Percentiles rank a stretch among this genome's conserved stretches.
These are phyloP conservation scores for Boleophthalmus pectinirostris DNA, from an alignment of 2,113 vertebrate genomes.

Conservation along the genomic window DNA sequence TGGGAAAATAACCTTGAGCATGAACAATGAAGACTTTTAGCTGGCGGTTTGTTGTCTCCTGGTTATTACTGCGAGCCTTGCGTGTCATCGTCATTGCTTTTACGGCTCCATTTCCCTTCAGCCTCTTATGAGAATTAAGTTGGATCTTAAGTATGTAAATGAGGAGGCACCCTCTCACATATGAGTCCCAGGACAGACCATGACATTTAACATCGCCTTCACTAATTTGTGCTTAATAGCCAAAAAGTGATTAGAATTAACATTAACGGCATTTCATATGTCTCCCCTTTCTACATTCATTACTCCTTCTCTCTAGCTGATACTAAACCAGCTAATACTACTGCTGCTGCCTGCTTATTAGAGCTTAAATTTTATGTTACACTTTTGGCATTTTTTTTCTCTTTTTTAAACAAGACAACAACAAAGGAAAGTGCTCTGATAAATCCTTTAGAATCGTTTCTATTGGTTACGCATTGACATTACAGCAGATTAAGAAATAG, in stretches of 20 bases:
- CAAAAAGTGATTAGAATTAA: slow-evolving; percentile 86
- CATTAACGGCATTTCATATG: slow-evolving; percentile 83
- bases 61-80: slow-evolving; percentile 23
- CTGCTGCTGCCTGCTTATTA: slow-evolving; percentile 65
- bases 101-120: slow-evolving; percentile 72
- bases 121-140: slow-evolving; percentile 78
- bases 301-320: slow-evolving; percentile 65
- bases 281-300: slow-evolving; percentile 75
- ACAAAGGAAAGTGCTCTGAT: slow-evolving; percentile 31
- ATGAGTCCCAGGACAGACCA: slow-evolving; percentile 81
- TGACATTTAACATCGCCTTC: slow-evolving; percentile 86
- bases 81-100: slow-evolving; percentile 63
- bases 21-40: slow-evolving; percentile 73
- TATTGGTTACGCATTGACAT: slow-evolving; percentile 70
- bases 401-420: slow-evolving; percentile 57
- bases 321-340: slow-evolving; percentile 77
- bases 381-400: slow-evolving; percentile 60
- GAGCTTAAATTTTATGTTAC: slow-evolving; percentile 75
- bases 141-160: slow-evolving; percentile 84
- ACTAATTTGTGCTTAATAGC: slow-evolving; percentile 86
- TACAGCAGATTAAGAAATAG: slow-evolving; percentile 64
- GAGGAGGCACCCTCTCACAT: slow-evolving; percentile 72
- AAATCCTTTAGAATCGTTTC: slow-evolving; percentile 68
- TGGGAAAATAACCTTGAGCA: slow-evolving; percentile 75
- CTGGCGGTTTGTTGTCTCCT: slow-evolving; percentile 54